These are phyloP conservation scores for Syrmaticus mikado DNA, from an alignment of 2,113 vertebrate species.

Conservation along the genomic window DNA sequence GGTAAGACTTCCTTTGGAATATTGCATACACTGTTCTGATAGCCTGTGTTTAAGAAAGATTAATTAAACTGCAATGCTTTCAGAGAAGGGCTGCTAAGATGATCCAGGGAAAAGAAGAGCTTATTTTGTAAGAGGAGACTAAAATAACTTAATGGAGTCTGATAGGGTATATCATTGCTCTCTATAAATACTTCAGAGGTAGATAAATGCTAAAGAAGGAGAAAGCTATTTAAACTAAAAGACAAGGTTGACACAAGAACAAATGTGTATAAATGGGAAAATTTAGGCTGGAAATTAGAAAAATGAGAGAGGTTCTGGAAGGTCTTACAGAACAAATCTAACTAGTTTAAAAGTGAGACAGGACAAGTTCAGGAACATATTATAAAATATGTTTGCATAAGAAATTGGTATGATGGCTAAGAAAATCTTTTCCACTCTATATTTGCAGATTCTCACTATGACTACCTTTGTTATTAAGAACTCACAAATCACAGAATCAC, in stretches of 20 bases:
- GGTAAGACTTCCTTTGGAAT: conserved; percentile 5
- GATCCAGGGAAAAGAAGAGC: conserved; percentile 12
- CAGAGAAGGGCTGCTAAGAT: conserved; percentile 6
- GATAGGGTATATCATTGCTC: conserved; percentile 53
- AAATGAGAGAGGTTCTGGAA: conserved; percentile 21
- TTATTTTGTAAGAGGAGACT: conserved; percentile 58
- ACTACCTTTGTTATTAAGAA: neutral
- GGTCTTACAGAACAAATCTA: conserved; percentile 4
- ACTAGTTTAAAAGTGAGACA: conserved; percentile 32
- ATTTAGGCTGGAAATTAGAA: conserved; percentile 13
- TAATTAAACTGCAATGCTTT: conserved; percentile 60
- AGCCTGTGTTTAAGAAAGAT: conserved; percentile 2
- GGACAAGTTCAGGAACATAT: neutral
- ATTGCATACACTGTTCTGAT: neutral
- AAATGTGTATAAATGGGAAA: conserved; percentile 53
- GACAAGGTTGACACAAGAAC: conserved; percentile 63
- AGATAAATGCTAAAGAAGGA: conserved; percentile 55
- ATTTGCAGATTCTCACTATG: neutral
- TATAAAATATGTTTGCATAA: neutral
- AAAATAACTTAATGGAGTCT: conserved; percentile 65
- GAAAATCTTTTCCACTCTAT: neutral
- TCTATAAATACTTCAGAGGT: conserved; percentile 69
- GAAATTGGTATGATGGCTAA: neutral
- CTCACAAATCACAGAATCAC: neutral
- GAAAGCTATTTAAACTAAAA: conserved; percentile 63